Evolutionary conservation across 92 coral and sea anemone genomes (phyloP), one percentile per base, ranked within the genome.

Genomic region (Pocillopora grandis): DNA sequence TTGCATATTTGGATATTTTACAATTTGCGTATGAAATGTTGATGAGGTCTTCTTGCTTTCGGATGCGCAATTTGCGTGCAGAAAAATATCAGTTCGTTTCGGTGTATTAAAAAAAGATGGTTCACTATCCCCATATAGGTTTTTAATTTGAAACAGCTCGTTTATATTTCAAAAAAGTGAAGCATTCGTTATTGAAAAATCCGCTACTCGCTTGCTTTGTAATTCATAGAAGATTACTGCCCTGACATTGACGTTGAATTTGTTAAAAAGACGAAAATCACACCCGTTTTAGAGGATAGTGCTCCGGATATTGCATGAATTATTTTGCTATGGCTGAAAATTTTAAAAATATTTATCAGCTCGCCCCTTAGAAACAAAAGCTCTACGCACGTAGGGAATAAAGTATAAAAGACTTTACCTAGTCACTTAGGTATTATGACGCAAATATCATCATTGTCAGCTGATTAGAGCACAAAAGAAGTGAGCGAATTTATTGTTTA

Each of bases 351-450:
- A 27, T 60, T 15, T n/a, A 37, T 58, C 61, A 20, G 20, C 13
- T 13, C 20, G 55, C 70, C 83, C 8, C 73, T 66, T 60, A 7
- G 1, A 42, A 36, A 20, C 8, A 16, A 76, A 9, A 15, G 20
- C 17, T 35, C 52, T 64, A 72, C 82, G 72, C 72, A 78, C 52
- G 66, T 42, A 14, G n/a, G 67, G 57, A 27, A 78, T 27, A 74
- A 78, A 2, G 70, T 11, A 61, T 42, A 10, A 73, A 37, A 75
- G 62, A 65, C 42, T 63, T 64, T 23, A 36, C 60, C 72, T 74
- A 61, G 52, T 82, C 86, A 63, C 72, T 72, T 82, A 21, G 72
- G 48, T 21, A 63, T 48, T 65, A 16, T 83, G 86, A 83, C 80
- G 86, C 65, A 83, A 63, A 56, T 21, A 49, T 52, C 10, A 61